These are phyloP conservation scores for Uria aalge DNA, from an alignment of 2,113 vertebrate species.

Conservation along the genomic window DNA sequence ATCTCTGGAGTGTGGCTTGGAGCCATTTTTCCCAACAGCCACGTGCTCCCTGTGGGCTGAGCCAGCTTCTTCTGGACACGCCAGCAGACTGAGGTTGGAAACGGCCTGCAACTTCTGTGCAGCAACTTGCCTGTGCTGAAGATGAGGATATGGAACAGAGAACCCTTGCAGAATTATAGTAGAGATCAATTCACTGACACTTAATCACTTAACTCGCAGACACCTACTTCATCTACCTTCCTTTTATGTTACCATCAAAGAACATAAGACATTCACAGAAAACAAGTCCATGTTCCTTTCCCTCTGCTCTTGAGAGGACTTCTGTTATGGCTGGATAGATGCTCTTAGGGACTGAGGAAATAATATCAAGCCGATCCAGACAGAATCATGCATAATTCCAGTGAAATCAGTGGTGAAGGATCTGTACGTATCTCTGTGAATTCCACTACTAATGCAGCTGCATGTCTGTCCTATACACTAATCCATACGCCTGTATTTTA, in stretches of 20 bases:
- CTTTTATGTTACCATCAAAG: not conserved
- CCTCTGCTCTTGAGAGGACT: not conserved
- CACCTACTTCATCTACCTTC: not conserved
- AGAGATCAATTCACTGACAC: not conserved
- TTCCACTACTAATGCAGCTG: not conserved
- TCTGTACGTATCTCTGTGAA: rapidly evolving
- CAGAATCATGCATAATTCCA: not conserved
- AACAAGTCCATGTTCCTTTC: not conserved
- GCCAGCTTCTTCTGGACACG: not conserved
- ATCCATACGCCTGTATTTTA: not conserved
- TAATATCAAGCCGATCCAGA: not conserved
- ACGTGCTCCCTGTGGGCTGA: not conserved
- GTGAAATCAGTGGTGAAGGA: not conserved
- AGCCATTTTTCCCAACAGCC: not conserved
- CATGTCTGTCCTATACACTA: too few species aligned
- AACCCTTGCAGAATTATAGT: not conserved
- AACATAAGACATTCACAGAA: not conserved
- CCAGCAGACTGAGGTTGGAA: not conserved
- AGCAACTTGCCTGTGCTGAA: not conserved
- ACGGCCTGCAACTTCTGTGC: not conserved
- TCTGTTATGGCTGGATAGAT: not conserved
- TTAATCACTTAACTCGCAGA: not conserved
- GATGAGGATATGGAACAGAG: not conserved
- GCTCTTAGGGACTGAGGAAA: not conserved
- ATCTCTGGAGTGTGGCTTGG: not conserved